Evolutionary conservation across 2,797 vertebrate genomes (phyloP), one percentile per base, ranked within the genome.

Genomic region (Gallinago nigripennis): DNA sequence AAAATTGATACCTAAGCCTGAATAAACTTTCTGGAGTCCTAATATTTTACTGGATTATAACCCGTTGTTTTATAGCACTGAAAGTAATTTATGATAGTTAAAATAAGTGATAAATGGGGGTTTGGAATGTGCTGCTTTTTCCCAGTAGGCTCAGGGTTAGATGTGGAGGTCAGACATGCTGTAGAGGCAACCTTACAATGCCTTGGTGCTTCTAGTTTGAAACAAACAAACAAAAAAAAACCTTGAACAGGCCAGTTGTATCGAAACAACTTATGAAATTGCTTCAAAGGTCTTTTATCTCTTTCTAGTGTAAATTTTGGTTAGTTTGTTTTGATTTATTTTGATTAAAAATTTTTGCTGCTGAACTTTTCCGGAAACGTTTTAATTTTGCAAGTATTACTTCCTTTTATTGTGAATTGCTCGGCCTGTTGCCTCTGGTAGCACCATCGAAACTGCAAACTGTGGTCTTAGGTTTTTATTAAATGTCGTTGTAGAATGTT

Each of bases 71-170:
- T 97, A 93, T 90, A 93, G 92, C 83, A 84, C 79, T 68, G 75
- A 72, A 95, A 88, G 46, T 96, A 95, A 97, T 97, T 97, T 97
- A 93, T 96, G 86, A 68, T 72, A 75, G 83, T 90, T 86, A 93
- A 97, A 97, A 86, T 82, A 92, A 88, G 57, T 92, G 96, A 95
- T 96, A 94, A 94, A 95, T 95, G 86, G 23, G 72, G 50, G 54
- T 54, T 85, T 76, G 78, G 75, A 94, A 89, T 95, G 77, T 86
- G 65, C 83, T 96, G 64, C 82, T 94, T 89, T 95, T 86, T 65
- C 80, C 73, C 92, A 61, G 13, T 41, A 91, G 86, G 88, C 75
- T 93, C 31, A 86, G 58, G 84, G 91, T 82, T 96, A 93, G 60
- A 25, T 58, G 37, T n/a, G 46, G 75, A 88, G 91, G 93, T 96